A percentile compares a stretch with the other conserved stretches of the same genome.
Conservation (phyloP, 1,140 invertebrate genomes). For the Aphis craccivora region DNA sequence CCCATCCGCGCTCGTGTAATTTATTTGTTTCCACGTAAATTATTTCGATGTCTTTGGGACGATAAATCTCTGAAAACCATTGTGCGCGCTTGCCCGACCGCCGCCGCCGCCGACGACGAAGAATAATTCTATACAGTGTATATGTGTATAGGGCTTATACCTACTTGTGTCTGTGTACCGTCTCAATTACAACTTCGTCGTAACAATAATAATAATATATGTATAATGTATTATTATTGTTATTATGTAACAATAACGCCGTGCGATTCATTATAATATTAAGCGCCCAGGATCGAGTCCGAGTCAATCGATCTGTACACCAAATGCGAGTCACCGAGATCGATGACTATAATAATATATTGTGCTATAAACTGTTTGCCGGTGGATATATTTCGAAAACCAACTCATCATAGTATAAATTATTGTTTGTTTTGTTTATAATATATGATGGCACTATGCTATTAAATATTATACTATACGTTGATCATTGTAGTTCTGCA, state of each 20-base stretch:
- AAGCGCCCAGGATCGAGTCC: not conserved
- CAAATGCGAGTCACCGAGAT: no score
- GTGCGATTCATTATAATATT: not conserved
- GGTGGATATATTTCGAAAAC: not conserved
- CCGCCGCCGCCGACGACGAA: not conserved
- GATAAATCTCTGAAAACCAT: constrained; percentile 57
- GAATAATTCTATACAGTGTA: not conserved
- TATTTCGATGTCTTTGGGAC: constrained; percentile 50
- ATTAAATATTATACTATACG: no score
- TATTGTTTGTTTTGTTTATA: not conserved
- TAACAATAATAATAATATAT: constrained; percentile 4
- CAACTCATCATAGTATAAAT: not conserved
- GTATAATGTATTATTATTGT: not conserved
- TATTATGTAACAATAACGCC: not conserved
- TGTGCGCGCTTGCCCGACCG: constrained; percentile 34
- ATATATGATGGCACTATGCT: no score
- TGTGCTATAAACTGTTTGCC: no score
- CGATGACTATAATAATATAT: no score
- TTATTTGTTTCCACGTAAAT: constrained; percentile 58
- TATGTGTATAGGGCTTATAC: not conserved
- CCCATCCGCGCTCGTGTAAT: constrained; percentile 37
- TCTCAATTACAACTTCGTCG: not conserved
- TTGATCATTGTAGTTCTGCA: not conserved
- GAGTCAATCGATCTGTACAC: not conserved
- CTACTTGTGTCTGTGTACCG: not conserved